These are phyloP conservation scores for Drosophila sechellia DNA, from an alignment of 1,140 invertebrate species.

Conservation along the genomic window DNA sequence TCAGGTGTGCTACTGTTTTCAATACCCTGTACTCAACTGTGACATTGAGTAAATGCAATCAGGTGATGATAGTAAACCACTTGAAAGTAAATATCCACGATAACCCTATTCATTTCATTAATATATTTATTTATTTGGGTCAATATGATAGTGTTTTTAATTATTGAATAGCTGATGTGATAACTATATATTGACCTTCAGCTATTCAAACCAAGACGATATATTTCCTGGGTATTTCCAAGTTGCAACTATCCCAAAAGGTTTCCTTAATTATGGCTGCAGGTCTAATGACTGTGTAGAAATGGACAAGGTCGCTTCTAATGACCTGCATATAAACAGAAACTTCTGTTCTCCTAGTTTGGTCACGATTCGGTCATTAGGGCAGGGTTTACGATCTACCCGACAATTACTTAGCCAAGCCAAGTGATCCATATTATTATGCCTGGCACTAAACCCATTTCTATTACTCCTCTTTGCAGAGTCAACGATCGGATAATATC, in stretches of 20 bases:
- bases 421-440: constrained; percentile 24
- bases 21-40: constrained; percentile 8
- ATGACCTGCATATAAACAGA: constrained; percentile 59
- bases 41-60: neutral
- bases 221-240: neutral
- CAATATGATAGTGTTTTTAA: neutral
- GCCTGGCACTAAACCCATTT: constrained; percentile 10
- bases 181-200: neutral
- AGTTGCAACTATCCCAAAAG: neutral
- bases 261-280: constrained; percentile 59
- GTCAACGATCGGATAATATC: constrained; percentile 98
- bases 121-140: neutral
- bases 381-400: constrained; percentile 26
- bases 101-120: too few relatives aligned
- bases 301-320: constrained; percentile 62
- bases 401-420: constrained; percentile 26
- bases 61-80: neutral
- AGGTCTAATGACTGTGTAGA: constrained; percentile 62
- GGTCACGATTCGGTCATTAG: constrained; percentile 60
- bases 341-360: constrained; percentile 24
- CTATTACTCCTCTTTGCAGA: constrained; percentile 86
- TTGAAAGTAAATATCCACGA: neutral
- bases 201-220: too few relatives aligned
- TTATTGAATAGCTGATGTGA: neutral
- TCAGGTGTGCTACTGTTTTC: constrained; percentile 25